Base-by-base conservation (phyloP, 2,113 vertebrate species). In the Shinisaurus crocodilurus region DNA sequence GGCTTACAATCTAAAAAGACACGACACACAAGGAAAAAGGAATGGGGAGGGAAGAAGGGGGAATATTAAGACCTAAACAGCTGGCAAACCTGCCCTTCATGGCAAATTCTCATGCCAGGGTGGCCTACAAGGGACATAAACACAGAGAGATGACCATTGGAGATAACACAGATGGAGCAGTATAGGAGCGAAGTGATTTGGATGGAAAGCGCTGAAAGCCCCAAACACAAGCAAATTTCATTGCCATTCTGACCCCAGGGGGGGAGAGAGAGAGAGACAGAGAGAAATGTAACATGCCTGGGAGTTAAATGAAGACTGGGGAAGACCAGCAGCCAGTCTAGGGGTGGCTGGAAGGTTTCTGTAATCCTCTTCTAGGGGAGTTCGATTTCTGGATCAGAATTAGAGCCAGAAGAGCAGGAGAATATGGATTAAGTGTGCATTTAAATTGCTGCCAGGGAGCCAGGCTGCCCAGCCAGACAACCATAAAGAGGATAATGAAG, bases 401-500 rank as follows among this genome's bases (percentile, higher is more conserved):
- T 89, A 43, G 72, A 82, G 43, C 50, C 48, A 40, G n/a, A 79
- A 65, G 48, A 83, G 50, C 43, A 50, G 81, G 80, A 63, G 29
- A 60, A 25, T 60, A 45, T 74, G 69, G 69, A 83, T 89, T 74
- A 89, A 45, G 48, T 34, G 80, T 60, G 48, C 67, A 63, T 48
- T 83, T 63, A 40, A 83, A 63, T 83, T 77, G 74, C 37, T 3
- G 29, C 27, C 27, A 16, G 79, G 48, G 25, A 82, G 79, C 40
- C 16, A 48, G 76, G 60, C 60, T 32, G 40, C n/a, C 80, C n/a
- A 6, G 69, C 50, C 80, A 75, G 80, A 45, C 88, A 89, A 32
- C 48, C 37, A 34, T 89, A 75, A 43, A 89, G 88, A 74, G 80
- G 67, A 89, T 89, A 74, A 89, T 83, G 88, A 74, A 89, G 80